Evolutionary conservation across 2,888 invertebrate genomes (phyloP), one percentile per base, ranked within the genome.

Genomic region (Agrotis ipsilon): DNA sequence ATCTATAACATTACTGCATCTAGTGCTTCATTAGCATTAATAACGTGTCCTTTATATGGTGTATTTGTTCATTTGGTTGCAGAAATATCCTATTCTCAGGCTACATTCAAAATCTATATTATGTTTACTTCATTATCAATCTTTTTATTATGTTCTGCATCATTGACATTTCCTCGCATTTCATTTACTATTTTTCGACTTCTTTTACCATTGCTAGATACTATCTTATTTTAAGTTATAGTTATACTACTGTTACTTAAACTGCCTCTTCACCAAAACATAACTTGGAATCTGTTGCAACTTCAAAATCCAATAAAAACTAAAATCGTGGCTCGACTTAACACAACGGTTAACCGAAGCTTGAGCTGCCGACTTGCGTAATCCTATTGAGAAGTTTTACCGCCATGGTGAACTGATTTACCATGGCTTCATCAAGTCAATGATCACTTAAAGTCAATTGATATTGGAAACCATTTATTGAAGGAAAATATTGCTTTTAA

Each of bases 321-420:
- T 52, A 45, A 73, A 80, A 58, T 80, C 82, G 79, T 82, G 79
- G 55, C 52, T 64, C 32, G n/a, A 14, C 55, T 80, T 48, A 65
- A 54, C 58, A 68, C 59, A 68, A 57, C 69, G 55, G 61, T 72
- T n/a, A n/a, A n/a, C n/a, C n/a, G n/a, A 75, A 77, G 72, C 71
- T 72, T 67, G 19, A 39, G 71, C 57, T 78, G 58, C 68, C 51
- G 55, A 46, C 68, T 85, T 85, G 82, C 75, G 78, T 82, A 85
- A 84, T 81, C 78, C 73, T 72, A 80, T 82, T 81, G 71, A 79
- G 66, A 67, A 72, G 63, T 77, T 85, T 84, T 78, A 84, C 81
- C 81, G 73, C 68, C 78, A 81, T 82, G 84, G 81, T 77, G 72
- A 85, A 84, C 81, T 76, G 80, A 84, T 75, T 84, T 82, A 67